Base-by-base conservation (phyloP, 2,113 vertebrate genomes). In the Xiphophorus couchianus region DNA sequence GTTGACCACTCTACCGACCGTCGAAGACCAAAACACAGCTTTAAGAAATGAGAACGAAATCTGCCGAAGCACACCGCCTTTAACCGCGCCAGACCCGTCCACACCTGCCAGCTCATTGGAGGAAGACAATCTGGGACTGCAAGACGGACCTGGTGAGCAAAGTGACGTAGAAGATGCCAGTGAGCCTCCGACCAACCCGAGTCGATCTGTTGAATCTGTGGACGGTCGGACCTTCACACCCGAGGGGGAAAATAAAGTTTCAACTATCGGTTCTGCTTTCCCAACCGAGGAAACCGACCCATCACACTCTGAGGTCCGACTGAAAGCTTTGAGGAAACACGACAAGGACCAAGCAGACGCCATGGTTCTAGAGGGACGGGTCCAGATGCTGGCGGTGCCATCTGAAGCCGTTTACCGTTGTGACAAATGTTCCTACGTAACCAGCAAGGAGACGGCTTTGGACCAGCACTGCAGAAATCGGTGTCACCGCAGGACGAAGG, bases 311-410 rank as follows among this genome's bases (percentile, higher is more conserved):
- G 96, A 98, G 75, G 92, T 73, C 0, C 82, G 87, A 3, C 89
- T 97, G 54, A 95, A 94, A 82, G 95, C 94, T 0, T 88, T 97
- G 67, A 95, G 95, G 82, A 96, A 92, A 76, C 96, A 95, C 39
- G 97, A 99, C 91, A 97, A 95, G 86, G 96, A 97, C 66, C 96
- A 97, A 82, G 96, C 96, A 0, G 95, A 97, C 54, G 93, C 95
- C 0, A 89, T 99, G 82, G 96, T 99, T 25, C 84, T 97, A 78
- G 97, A 98, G 77, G 98, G 97, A 6, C 94, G 95, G 15, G 97
- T 99, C 63, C 96, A 97, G 85, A 96, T 99, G 97, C 91, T 98
- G 11, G 95, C 97, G 83, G 94, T 97, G 30, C 96, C 96, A 73
- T 94, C 93, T 0, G 91, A 94, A 76, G 75, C 85, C 5, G 82